A percentile compares a stretch with the other conserved stretches of the same genome.
Evolutionary conservation across 2,113 vertebrate species (phyloP).

Genomic region (Xiphorhynchus elegans): DNA sequence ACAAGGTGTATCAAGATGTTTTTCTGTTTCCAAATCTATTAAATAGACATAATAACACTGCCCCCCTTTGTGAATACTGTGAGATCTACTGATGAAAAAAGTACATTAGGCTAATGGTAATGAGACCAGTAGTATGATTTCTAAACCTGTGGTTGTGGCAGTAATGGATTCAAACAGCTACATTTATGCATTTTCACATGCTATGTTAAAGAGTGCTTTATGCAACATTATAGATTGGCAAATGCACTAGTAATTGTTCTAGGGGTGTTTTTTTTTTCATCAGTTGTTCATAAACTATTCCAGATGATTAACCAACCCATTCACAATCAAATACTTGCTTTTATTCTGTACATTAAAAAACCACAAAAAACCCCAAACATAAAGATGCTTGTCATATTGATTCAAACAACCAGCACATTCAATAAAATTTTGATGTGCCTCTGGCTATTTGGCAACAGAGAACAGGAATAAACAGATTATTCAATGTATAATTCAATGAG

Average conservation of each 20-base stretch:
- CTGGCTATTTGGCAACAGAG: background rate
- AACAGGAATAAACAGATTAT: background rate
- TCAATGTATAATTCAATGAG: background rate
- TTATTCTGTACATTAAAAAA: background rate
- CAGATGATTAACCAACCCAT: background rate
- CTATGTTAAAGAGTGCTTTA: background rate
- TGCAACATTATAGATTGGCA: background rate
- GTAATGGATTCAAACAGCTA: background rate
- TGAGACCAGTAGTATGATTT: background rate
- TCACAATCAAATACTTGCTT: background rate
- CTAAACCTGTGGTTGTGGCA: background rate
- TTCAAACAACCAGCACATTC: background rate
- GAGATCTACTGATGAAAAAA: background rate
- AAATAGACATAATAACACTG: background rate
- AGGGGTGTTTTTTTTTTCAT: background rate
- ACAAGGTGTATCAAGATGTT: background rate
- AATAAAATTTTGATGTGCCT: background rate
- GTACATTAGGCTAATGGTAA: background rate
- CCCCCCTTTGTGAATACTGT: background rate
- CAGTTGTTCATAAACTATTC: background rate
- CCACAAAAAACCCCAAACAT: background rate
- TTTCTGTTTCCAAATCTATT: background rate
- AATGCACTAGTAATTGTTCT: background rate
- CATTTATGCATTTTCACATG: background rate
- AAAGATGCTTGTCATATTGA: background rate